Conservation (phyloP, 2,113 vertebrate species). For the Erpornis zantholeuca region DNA sequence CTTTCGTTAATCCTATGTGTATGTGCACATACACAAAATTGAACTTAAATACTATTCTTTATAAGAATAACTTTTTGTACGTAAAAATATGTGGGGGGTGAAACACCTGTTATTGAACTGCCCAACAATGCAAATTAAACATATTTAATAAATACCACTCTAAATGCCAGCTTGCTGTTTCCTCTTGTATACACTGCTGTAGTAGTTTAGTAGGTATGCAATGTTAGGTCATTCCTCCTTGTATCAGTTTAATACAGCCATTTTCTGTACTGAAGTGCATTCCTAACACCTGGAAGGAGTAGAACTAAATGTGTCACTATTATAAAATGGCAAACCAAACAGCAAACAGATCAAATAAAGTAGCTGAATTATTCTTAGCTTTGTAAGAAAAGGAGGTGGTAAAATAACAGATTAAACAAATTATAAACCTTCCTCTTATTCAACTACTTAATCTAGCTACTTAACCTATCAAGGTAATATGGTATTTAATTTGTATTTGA, state of each 20-base stretch:
- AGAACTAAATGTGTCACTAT: background rate
- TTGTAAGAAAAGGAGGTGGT: background rate
- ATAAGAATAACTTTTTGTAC: background rate
- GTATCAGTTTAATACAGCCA: background rate
- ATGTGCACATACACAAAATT: background rate
- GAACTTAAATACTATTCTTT: background rate
- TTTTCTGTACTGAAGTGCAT: background rate
- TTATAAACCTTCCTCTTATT: background rate
- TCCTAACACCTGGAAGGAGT: background rate
- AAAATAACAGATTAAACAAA: background rate
- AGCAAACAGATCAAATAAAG: background rate
- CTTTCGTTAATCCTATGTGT: background rate
- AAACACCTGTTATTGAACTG: background rate
- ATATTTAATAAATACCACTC: background rate
- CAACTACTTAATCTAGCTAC: background rate
- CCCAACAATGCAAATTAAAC: background rate
- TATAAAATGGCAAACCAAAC: background rate
- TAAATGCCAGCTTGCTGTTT: background rate
- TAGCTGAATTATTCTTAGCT: background rate
- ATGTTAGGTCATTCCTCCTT: background rate
- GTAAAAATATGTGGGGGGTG: background rate
- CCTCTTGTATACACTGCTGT: background rate
- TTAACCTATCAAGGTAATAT: background rate
- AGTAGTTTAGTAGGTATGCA: background rate
- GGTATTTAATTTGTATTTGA: background rate